Evolutionary conservation across 1,140 invertebrate species (phyloP).

Genomic region (Drosophila burlai): DNA sequence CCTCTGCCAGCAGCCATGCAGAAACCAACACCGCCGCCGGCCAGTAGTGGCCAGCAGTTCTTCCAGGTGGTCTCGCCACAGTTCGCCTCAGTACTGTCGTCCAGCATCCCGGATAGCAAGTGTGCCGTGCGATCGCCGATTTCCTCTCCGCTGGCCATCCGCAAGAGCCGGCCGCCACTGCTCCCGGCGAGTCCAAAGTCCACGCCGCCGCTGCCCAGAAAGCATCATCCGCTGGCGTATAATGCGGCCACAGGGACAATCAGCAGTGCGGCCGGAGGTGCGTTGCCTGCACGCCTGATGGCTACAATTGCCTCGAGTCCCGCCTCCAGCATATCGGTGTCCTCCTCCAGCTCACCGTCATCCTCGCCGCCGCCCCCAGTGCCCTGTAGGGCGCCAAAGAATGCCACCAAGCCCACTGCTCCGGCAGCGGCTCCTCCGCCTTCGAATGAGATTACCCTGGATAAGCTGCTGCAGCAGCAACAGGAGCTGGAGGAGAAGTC

Average conservation of each 20-base stretch:
- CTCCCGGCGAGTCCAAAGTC: slow-evolving; percentile 76
- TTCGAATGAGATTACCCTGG: slow-evolving; percentile 61
- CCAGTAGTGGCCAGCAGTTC: slow-evolving; percentile 65
- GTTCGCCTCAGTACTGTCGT: slow-evolving; percentile 74
- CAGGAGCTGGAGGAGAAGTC: slow-evolving; percentile 76
- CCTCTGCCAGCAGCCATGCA: slow-evolving; percentile 48
- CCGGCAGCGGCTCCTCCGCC: not conserved
- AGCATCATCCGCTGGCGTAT: slow-evolving; percentile 75
- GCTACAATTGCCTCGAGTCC: slow-evolving; percentile 70
- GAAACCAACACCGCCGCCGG: slow-evolving; percentile 56
- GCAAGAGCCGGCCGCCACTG: slow-evolving; percentile 67
- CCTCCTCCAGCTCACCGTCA: slow-evolving; percentile 78
- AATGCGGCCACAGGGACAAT: slow-evolving; percentile 73
- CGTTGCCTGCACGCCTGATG: slow-evolving; percentile 63
- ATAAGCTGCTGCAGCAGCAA: slow-evolving; percentile 75
- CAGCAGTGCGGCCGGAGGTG: slow-evolving; percentile 52
- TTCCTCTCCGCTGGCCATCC: slow-evolving; percentile 67
- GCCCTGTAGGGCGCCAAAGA: slow-evolving; percentile 74
- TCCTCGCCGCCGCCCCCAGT: slow-evolving; percentile 77
- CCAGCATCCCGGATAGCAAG: slow-evolving; percentile 70
- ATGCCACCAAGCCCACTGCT: slow-evolving; percentile 1
- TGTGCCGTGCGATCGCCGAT: slow-evolving; percentile 71
- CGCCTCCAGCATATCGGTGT: slow-evolving; percentile 74
- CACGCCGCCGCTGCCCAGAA: slow-evolving; percentile 74
- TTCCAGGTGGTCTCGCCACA: slow-evolving; percentile 77